Percentiles rank a stretch among this genome's conserved stretches.
These are phyloP conservation scores for Heteromyza rotundicornis DNA, from an alignment of 2,888 invertebrate genomes.

Conservation along the genomic window DNA sequence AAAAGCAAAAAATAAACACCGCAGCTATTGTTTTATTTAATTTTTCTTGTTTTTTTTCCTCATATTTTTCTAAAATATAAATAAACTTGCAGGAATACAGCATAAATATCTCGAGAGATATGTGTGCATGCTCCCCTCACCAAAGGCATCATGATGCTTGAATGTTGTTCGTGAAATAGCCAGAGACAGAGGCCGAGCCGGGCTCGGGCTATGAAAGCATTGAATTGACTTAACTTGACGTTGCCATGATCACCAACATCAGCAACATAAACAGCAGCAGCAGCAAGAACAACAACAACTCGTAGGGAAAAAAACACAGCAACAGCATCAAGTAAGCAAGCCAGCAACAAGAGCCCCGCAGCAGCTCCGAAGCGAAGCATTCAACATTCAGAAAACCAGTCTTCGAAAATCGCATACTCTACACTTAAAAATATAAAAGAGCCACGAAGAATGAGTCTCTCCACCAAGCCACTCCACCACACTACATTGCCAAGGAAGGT, in stretches of 20 bases:
- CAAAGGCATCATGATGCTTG: neutral
- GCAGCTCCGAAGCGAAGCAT: neutral
- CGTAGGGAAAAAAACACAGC: too few species aligned
- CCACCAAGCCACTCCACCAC: neutral
- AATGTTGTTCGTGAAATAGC: neutral
- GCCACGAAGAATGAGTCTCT: neutral
- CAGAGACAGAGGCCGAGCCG: neutral
- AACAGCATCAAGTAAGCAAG: too few species aligned
- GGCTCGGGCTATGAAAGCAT: neutral
- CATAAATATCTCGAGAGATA: neutral
- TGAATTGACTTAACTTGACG: conserved; percentile 21
- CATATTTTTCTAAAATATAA: too few species aligned
- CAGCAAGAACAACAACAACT: neutral
- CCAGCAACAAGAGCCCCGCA: neutral
- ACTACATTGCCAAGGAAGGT: neutral
- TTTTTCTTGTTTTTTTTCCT: too few species aligned
- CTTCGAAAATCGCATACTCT: conserved; percentile 14
- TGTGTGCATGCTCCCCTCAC: neutral
- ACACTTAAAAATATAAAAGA: conserved; percentile 12
- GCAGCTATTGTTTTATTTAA: too few species aligned
- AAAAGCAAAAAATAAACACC: too few species aligned
- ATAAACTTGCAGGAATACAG: neutral
- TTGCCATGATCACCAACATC: conserved; percentile 19
- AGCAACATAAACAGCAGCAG: neutral
- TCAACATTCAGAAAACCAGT: conserved; percentile 14